Conservation (phyloP, 1,140 invertebrate species). For the Hetaerina americana region DNA sequence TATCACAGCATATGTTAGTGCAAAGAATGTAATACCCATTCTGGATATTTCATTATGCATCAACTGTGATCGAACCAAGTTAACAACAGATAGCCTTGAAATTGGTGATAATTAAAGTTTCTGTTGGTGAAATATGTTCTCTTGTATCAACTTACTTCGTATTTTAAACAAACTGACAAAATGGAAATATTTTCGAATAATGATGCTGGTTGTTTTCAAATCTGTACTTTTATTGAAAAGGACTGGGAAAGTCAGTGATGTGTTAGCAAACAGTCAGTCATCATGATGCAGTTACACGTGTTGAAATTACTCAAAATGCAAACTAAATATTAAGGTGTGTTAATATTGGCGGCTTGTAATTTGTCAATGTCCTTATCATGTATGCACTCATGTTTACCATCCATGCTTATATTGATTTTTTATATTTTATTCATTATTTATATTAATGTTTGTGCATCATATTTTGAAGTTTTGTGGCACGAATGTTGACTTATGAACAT, state of each 20-base stretch:
- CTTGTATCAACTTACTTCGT: constrained; percentile 92
- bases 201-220: constrained; percentile 99
- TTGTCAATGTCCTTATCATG: too few relatives aligned
- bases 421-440: too few relatives aligned
- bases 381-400: too few relatives aligned
- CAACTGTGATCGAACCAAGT: constrained; percentile 87
- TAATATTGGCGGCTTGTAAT: too few relatives aligned
- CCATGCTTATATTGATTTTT: too few relatives aligned
- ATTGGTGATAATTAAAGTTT: constrained; percentile 75
- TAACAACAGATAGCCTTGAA: constrained; percentile 86
- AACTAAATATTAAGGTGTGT: constrained; percentile 96
- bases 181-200: constrained; percentile 98
- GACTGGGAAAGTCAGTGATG: constrained; percentile 88
- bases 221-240: constrained; percentile 96
- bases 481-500: too few relatives aligned
- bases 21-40: constrained; percentile 89
- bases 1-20: constrained; percentile 86
- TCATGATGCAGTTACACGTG: constrained; percentile 97
- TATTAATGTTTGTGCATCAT: too few relatives aligned
- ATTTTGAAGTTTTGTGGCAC: too few relatives aligned
- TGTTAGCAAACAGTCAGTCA: too few relatives aligned
- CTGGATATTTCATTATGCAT: constrained; percentile 93
- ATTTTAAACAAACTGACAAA: constrained; percentile 98
- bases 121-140: constrained; percentile 97
- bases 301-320: constrained; percentile 99